Evolutionary conservation across 64 coral and sea anemone species (phyloP), one percentile per base, ranked within the genome.

Genomic region (Pachyseris speciosa): DNA sequence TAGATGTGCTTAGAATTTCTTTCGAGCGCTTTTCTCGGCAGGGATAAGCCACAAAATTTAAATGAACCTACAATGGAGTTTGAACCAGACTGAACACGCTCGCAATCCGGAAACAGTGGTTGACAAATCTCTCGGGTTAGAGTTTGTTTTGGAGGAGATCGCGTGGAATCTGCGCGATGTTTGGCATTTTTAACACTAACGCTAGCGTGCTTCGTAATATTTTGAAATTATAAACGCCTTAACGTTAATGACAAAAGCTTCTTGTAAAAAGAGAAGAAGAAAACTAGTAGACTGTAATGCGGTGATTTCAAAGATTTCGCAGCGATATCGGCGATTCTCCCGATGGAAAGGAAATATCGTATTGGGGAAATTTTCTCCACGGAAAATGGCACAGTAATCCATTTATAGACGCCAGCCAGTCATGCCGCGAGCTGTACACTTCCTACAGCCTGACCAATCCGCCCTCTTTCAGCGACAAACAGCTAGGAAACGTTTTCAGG

Each of bases 311-410:
- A 20, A 80, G 43, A 52, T 59, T 60, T 53, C 38, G 53, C 77
- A 38, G 9, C 24, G 51, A 81, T 81, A 81, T 38, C 34, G 27
- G 74, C 26, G 11, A 28, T 60, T 40, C 33, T 58, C 20, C 2
- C 77, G 33, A 16, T 81, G n/a, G 77, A 10, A 11, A 81, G n/a
- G 77, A 81, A 81, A 81, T 81, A 61, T 61, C 10, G 38, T n/a
- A 32, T n/a, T 44, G 0, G 22, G 37, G 25, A 25, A 0, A 45
- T 19, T 74, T 80, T 61, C 12, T 61, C n/a, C 22, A 13, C 6
- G 19, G 9, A 11, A 48, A 52, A 38, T 2, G 25, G 15, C 50
- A 34, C 40, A 58, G 27, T 61, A 81, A 61, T 63, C 53, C 77
- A 81, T n/a, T 81, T 37, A 39, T n/a, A 2, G 27, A 20, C 16